Evolutionary conservation across 2,888 invertebrate species (phyloP), one percentile per base, ranked within the genome.

Genomic region (Lithophane socia): DNA sequence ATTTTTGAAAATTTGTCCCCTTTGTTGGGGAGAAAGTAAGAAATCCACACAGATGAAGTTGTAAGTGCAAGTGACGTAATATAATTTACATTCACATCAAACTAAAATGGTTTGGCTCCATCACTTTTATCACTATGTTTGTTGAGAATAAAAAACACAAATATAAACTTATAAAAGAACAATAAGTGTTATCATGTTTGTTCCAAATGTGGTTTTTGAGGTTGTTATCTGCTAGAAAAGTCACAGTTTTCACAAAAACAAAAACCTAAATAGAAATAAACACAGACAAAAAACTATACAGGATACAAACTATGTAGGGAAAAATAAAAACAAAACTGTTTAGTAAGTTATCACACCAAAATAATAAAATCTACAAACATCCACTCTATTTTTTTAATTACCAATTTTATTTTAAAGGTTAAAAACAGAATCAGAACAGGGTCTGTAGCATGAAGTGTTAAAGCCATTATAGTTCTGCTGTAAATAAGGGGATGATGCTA

Each of bases 181-280:
- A 65, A 77, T 52, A 61, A 16, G 4, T 68, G 71, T 64, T 72
- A 83, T 82, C 70, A 58, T 54, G 52, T 60, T 64, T 77, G 63
- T 60, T 61, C 60, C n/a, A 77, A 65, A 79, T 69, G 79, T 65
- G 60, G 58, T 12, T 54, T 63, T 83, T 58, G 56, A 60, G 67
- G 67, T 83, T 54, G 24, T 42, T 76, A 69, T 66, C 47, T 54
- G 29, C n/a, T 37, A 58, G 37, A 56, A 60, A 64, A 81, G 24
- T 71, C 61, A 42, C 12, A 2, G 61, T 69, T 68, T 66, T 47
- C 56, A 54, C 37, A 56, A 67, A 68, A 65, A 79, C 16, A 54
- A 49, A 60, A 71, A 63, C 61, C 56, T 70, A 63, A 52, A 69
- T 61, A 52, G 12, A 69, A 49, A n/a, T 52, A 71, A 67, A 83